A percentile compares a stretch with the other conserved stretches of the same genome.
These are phyloP conservation scores for Coluber constrictor DNA, from an alignment of 2,797 vertebrate species.

Conservation along the genomic window DNA sequence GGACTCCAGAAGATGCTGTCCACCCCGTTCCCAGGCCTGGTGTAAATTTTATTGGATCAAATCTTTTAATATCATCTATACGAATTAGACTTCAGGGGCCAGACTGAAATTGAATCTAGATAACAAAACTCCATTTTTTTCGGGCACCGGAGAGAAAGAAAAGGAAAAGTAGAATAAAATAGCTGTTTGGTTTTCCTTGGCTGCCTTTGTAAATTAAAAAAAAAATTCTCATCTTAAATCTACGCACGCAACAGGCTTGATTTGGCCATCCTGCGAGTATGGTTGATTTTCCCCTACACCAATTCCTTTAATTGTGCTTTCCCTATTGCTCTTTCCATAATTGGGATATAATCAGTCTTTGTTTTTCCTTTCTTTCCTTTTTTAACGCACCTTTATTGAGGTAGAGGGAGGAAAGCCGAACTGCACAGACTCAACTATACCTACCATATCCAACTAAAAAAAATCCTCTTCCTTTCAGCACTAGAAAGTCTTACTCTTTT, in stretches of 20 bases:
- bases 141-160: conserved; percentile 13
- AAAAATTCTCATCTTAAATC: fast-evolving
- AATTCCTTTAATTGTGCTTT: not conserved
- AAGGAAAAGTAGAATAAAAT: conserved; percentile 8
- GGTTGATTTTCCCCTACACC: fast-evolving
- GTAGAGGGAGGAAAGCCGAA: conserved; percentile 37
- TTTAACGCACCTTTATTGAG: conserved; percentile 45
- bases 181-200: conserved; percentile 6
- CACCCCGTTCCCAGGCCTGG: too few species aligned
- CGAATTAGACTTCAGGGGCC: fast-evolving
- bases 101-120: not conserved
- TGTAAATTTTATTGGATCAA: not conserved
- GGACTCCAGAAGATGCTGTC: not conserved
- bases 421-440: conserved; percentile 50
- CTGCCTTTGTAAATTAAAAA: not conserved
- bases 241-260: not conserved
- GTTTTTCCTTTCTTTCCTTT: conserved; percentile 34
- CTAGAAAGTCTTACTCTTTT: conserved; percentile 68
- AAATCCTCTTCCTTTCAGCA: conserved; percentile 44
- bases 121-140: conserved; percentile 14
- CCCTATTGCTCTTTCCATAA: conserved; percentile 42
- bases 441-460: conserved; percentile 48
- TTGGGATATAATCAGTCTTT: conserved; percentile 31
- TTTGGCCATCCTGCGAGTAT: not conserved
- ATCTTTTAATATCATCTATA: not conserved